Base-by-base conservation (phyloP, 2,113 vertebrate genomes). In the Callospermophilus lateralis region DNA sequence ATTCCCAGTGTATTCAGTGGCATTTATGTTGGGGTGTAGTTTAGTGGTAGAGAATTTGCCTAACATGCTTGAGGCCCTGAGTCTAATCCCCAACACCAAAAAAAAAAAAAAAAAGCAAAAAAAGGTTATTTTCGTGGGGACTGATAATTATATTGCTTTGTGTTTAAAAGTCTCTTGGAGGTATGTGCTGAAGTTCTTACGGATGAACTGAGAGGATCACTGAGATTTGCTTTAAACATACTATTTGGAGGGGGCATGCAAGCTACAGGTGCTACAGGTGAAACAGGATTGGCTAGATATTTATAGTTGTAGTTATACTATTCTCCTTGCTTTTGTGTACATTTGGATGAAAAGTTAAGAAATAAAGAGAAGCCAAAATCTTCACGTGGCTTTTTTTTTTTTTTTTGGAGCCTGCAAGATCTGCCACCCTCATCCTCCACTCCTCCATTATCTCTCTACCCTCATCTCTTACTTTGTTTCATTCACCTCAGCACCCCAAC, bases 171-270 rank as follows among this genome's bases (percentile, higher is more conserved):
- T 89, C 26, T 89, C 58, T 88, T 73, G 32, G 74, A 22, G 63
- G 37, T 65, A 16, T 12, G 1, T 78, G 37, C 81, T 61, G 12
- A 78, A 90, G 30, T 55, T 55, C 61, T 89, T 73, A 30, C 74
- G 15, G 88, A 45, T 86, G 19, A 61, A 86, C 77, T 93, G 37
- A 30, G 72, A 34, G 24, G 16, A 63, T 78, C 8, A 80, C 19
- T 89, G 26, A 37, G 68, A 88, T 91, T 81, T 96, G 68, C 68
- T 72, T 96, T 88, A 68, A 68, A 51, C 68, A 68, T n/a, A 63
- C 19, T n/a, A 15, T 80, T 89, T 79, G 58, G 28, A 26, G 72
- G 20, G 51, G 51, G 22, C 42, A 26, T 26, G 22, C 26, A 45
- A 13, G 48, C 48, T 51, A 51, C 26, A 16, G n/a, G 20, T 77